Base-by-base conservation (phyloP, 1,140 invertebrate genomes). In the Psilanteris sp. region DNA sequence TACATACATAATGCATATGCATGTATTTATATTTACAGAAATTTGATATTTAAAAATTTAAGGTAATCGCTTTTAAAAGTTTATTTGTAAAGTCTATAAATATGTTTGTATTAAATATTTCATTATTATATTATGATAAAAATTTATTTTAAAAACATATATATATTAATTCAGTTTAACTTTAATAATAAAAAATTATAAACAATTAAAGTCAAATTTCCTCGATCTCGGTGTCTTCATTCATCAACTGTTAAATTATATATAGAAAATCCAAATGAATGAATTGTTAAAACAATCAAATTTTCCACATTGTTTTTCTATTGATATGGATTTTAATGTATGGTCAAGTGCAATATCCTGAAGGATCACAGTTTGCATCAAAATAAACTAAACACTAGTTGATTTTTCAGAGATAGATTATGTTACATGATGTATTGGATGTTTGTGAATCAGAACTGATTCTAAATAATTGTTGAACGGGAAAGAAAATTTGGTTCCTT, bases 401-500 rank as follows among this genome's bases (percentile, higher is more conserved):
- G 31, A 55, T 5, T 11, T 55, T 67, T 46, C 14, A 44, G 9
- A 67, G 37, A 44, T 67, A n/a, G 34, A 34, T 26, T 31, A 66
- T 66, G 39, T 46, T 20, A 66, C n/a, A n/a, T n/a, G n/a, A n/a
- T n/a, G n/a, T n/a, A n/a, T 37, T 34, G 10, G 48, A 52, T 10
- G 41, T 37, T 43, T 64, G 18, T 13, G 32, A 50, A 62, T 67
- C 20, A 14, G 41, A 41, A 5, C 37, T 22, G 31, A 70, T 32
- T 50, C 13, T 3, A 14, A 57, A 43, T 11, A 41, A 34, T 64
- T 72, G 68, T 64, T 64, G 16, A 59, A 43, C 39, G 29, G 32
- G 46, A n/a, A 55, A 75, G 39, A 29, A 75, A 54, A 9, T 67
- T 74, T 67, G 43, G 1, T 54, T 52, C 43, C 61, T 67, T 48